A percentile compares a stretch with the other conserved stretches of the same genome.
Evolutionary conservation across 2,113 vertebrate species (phyloP).

Genomic region (Zingel zingel): DNA sequence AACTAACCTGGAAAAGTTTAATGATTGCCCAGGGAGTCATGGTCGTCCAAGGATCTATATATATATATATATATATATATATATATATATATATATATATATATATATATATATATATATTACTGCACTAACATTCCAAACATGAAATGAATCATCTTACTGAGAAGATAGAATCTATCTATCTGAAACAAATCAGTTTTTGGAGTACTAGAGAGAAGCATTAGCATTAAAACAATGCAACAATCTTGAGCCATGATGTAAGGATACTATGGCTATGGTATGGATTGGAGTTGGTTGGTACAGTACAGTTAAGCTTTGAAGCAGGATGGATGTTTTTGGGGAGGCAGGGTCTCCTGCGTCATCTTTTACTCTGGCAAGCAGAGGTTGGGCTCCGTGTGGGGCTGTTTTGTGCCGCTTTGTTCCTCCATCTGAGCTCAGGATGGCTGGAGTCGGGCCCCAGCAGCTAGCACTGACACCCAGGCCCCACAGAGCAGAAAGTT

Average conservation of each 20-base stretch:
- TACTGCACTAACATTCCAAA: too few relatives aligned
- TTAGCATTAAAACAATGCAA: background rate
- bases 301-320: background rate
- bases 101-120: too few relatives aligned
- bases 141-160: too few relatives aligned
- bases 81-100: too few relatives aligned
- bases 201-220: background rate
- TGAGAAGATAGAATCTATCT: background rate
- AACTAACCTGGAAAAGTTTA: too few relatives aligned
- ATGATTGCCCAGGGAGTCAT: too few relatives aligned
- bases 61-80: too few relatives aligned
- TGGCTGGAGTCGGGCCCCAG: constrained; percentile 56
- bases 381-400: constrained; percentile 36
- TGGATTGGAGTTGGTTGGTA: background rate
- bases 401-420: constrained; percentile 45
- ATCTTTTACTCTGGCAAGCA: background rate
- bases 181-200: too few relatives aligned
- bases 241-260: background rate
- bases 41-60: too few relatives aligned
- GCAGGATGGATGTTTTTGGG: background rate
- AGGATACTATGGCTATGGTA: background rate
- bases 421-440: constrained; percentile 66
- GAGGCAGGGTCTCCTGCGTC: background rate
- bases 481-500: constrained; percentile 95
- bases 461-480: constrained; percentile 86